Base-by-base conservation (phyloP, 2,888 invertebrate species). In the Eristalinus aeneus region DNA sequence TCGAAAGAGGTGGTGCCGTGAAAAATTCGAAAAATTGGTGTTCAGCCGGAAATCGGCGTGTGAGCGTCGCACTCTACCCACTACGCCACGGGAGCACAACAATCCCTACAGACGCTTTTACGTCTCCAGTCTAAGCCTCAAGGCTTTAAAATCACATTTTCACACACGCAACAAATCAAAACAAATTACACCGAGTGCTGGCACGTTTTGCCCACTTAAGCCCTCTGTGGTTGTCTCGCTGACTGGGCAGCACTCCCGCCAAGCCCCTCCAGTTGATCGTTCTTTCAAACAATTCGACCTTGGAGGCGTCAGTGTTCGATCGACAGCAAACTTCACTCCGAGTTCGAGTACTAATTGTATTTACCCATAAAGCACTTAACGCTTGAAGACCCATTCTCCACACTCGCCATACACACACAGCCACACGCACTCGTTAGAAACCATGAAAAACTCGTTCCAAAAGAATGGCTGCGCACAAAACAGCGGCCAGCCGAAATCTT, bases 231-330 rank as follows among this genome's bases (percentile, higher is more conserved):
- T 46, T 16, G 16, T 16, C 27, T 27, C 46, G 16, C 6, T 46
- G 16, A 16, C 5, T n/a, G 16, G n/a, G 46, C 46, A 46, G 0
- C 46, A n/a, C 5, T 1, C 39, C 39, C 12, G 5, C 46, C 16
- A 23, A 34, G 34, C 20, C 54, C 56, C 68, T 68, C 1, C 3
- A 68, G 34, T 56, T 68, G 68, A 34, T 32, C 16, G 34, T 22
- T 54, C 56, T n/a, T n/a, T 34, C 56, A 68, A 68, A 56, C 22
- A 68, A 34, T 68, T 56, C 56, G 68, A 56, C 68, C 68, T 68
- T 68, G 32, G 56, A 2, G 31, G 22, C 23, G 34, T 68, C 20
- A n/a, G 32, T 32, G 20, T 67, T 54, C 53, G 54, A 67, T 54
- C 54, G 20, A 53, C 27, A 5, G 2, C 27, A 46, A 46, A 16